phyloP scores from a whole-genome alignment of 2,797 vertebrate genomes.

The Microcaecilia unicolor region DNA sequence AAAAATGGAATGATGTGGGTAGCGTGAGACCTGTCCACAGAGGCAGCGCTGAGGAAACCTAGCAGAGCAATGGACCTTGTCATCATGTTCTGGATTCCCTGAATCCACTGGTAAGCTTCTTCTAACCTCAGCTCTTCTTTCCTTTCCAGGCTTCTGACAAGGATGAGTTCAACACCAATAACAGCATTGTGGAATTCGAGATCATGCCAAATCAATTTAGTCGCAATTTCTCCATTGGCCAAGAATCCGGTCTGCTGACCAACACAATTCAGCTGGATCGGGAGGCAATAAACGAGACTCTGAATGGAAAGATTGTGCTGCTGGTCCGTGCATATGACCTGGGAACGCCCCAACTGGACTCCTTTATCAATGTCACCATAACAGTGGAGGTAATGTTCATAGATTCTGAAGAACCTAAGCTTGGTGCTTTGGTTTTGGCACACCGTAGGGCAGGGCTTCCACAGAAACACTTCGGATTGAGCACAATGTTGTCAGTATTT shows the following conservation, averaged over 20 bases:
- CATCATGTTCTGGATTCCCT: too few relatives aligned
- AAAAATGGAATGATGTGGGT: too few relatives aligned
- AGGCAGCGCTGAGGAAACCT: fast-evolving
- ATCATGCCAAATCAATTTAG: slow-evolving; percentile 59
- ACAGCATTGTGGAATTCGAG: slow-evolving; percentile 63
- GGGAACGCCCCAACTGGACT: slow-evolving; percentile 42
- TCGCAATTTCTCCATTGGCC: slow-evolving; percentile 66
- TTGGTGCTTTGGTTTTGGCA: neutral
- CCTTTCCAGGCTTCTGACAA: slow-evolving; percentile 69
- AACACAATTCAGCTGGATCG: slow-evolving; percentile 60
- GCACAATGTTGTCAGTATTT: too few relatives aligned
- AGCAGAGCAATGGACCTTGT: too few relatives aligned
- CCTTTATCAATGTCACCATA: slow-evolving; percentile 52
- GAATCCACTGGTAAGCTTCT: neutral
- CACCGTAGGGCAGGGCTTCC: neutral
- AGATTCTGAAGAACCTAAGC: too few relatives aligned
- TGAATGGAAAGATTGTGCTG: slow-evolving; percentile 59
- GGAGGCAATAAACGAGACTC: slow-evolving; percentile 54
- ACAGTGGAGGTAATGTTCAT: slow-evolving; percentile 74
- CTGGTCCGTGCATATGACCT: slow-evolving; percentile 64
- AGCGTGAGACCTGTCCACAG: too few relatives aligned
- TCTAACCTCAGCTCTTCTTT: too few relatives aligned
- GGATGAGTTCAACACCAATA: slow-evolving; percentile 58
- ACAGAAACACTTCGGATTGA: too few relatives aligned
- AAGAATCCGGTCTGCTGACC: slow-evolving; percentile 43